A percentile compares a stretch with the other conserved stretches of the same genome.
phyloP scores from a whole-genome alignment of 92 coral and sea anemone species.

The Desmophyllum pertusum region DNA sequence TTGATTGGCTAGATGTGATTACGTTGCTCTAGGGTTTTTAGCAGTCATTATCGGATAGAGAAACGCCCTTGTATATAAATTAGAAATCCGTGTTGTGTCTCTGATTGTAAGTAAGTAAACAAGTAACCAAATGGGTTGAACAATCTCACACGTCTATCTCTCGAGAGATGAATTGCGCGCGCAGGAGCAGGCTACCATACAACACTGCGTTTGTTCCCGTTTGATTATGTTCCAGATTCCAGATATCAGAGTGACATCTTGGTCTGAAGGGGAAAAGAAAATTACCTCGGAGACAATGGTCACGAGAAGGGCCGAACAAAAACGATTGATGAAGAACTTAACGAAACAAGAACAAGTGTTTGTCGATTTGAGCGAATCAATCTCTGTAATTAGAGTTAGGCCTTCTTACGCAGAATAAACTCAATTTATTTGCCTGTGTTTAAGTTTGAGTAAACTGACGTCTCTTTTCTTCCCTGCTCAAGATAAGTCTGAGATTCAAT shows the following conservation, averaged over 20 bases:
- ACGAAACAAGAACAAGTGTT: not conserved
- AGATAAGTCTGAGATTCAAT: too few species aligned
- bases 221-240: conserved; percentile 15
- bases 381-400: conserved; percentile 23
- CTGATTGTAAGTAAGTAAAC: too few species aligned
- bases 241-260: not conserved
- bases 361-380: conserved; percentile 22
- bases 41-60: too few species aligned
- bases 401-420: conserved; percentile 14
- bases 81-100: too few species aligned
- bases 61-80: too few species aligned
- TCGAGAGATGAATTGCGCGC: too few species aligned
- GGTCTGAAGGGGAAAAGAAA: conserved; percentile 22
- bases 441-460: not conserved
- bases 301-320: not conserved
- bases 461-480: too few species aligned
- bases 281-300: not conserved
- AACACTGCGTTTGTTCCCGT: not conserved
- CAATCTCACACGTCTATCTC: too few species aligned
- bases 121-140: too few species aligned
- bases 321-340: conserved; percentile 14
- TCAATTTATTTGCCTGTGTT: not conserved
- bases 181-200: too few species aligned
- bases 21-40: too few species aligned
- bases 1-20: too few species aligned